These are phyloP conservation scores for Oophaga sylvatica DNA, from an alignment of 2,797 vertebrate species.

Conservation along the genomic window DNA sequence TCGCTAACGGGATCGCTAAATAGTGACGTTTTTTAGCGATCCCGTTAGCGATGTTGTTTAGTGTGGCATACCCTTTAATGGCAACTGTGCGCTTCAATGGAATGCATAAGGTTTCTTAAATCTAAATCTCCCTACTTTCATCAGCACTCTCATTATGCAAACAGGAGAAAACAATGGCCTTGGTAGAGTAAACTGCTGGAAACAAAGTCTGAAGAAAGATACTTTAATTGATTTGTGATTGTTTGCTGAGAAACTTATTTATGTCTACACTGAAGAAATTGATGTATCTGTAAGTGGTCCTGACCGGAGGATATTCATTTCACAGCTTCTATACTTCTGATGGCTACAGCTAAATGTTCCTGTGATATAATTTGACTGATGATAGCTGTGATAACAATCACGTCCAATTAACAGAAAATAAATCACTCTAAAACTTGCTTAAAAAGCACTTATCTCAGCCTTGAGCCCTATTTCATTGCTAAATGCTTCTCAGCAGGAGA, in stretches of 20 bases:
- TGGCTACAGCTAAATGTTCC: slow-evolving; percentile 62
- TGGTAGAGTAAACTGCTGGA: slow-evolving; percentile 58
- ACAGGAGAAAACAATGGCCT: slow-evolving; percentile 48
- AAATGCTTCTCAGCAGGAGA: slow-evolving; percentile 62
- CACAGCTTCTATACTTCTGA: slow-evolving; percentile 61
- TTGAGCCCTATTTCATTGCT: slow-evolving; percentile 61
- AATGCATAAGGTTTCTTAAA: slow-evolving; percentile 45
- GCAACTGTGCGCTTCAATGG: slow-evolving; percentile 35
- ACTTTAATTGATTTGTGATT: slow-evolving; percentile 63
- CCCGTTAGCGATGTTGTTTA: no score
- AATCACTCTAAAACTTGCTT: slow-evolving; percentile 63
- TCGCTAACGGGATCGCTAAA: no score
- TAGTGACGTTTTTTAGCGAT: no score
- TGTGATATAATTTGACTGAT: slow-evolving; percentile 63
- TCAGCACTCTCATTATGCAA: slow-evolving; percentile 59
- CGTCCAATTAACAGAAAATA: slow-evolving; percentile 63
- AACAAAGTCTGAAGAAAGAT: slow-evolving; percentile 61
- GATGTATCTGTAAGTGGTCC: slow-evolving; percentile 62
- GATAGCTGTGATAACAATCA: slow-evolving; percentile 63
- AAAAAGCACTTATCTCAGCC: slow-evolving; percentile 63
- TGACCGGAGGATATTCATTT: slow-evolving; percentile 63
- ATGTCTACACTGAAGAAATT: slow-evolving; percentile 60
- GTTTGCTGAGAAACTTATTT: slow-evolving; percentile 62
- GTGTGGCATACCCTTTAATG: no score
- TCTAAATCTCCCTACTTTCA: slow-evolving; percentile 56